These are phyloP conservation scores for Megalonaias nervosa DNA, from an alignment of 1,140 invertebrate species.

Conservation along the genomic window DNA sequence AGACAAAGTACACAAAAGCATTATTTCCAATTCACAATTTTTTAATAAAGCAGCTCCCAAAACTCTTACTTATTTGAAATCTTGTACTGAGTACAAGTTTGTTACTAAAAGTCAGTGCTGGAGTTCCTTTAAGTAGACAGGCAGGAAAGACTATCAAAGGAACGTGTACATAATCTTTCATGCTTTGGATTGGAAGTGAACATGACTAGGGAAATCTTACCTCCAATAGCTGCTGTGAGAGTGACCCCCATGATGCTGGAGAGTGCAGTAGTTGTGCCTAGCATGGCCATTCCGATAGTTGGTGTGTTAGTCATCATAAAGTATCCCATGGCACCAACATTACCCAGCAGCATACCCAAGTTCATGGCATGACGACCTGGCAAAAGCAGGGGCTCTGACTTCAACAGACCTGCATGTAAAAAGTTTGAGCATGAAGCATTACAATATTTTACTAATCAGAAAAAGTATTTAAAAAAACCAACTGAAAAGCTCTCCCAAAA, in stretches of 20 bases:
- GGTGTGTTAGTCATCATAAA: constrained; percentile 80
- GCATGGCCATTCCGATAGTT: constrained; percentile 77
- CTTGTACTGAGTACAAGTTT: too few species aligned
- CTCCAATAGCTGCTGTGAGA: constrained; percentile 90
- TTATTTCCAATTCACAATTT: too few species aligned
- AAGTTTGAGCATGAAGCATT: too few species aligned
- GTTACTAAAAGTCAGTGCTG: too few species aligned
- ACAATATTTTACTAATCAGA: too few species aligned
- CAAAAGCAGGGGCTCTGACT: constrained; percentile 84
- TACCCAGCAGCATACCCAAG: constrained; percentile 78
- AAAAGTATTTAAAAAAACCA: too few species aligned
- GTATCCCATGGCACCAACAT: constrained; percentile 81
- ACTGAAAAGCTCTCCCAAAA: too few species aligned
- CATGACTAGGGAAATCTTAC: constrained; percentile 66
- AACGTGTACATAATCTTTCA: background rate
- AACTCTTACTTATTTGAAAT: too few species aligned
- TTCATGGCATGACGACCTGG: constrained; percentile 89
- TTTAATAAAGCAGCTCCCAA: too few species aligned
- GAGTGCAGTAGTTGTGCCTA: constrained; percentile 82
- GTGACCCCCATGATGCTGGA: constrained; percentile 88
- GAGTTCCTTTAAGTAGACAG: too few species aligned
- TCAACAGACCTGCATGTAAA: constrained; percentile 77
- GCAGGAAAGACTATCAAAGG: too few species aligned
- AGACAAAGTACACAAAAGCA: too few species aligned
- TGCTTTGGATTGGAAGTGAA: background rate